Conservation (phyloP, 1,140 invertebrate genomes). For the Pectinophora gossypiella region DNA sequence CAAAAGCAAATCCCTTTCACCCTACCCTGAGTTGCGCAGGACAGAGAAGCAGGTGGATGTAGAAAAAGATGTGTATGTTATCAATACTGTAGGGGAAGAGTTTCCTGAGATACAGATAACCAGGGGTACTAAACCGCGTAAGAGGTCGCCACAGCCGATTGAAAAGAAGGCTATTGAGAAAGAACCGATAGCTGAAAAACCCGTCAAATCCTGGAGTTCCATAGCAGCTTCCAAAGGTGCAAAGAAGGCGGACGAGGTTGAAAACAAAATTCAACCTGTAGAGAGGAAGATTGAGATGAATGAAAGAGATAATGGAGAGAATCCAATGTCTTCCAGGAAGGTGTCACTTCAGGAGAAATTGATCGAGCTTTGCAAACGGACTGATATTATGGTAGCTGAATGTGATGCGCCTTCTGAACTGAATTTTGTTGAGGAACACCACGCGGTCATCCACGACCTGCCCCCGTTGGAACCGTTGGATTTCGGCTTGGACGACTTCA, state of each 20-base stretch:
- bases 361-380: conserved; percentile 61
- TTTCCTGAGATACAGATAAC: conserved; percentile 69
- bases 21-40: conserved; percentile 38
- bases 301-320: conserved; percentile 17
- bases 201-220: conserved; percentile 53
- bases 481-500: conserved; percentile 62
- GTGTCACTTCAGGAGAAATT: conserved; percentile 60
- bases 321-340: conserved; percentile 26
- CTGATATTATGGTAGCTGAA: conserved; percentile 67
- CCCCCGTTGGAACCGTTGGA: conserved; percentile 63
- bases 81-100: conserved; percentile 56
- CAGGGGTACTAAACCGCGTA: conserved; percentile 44
- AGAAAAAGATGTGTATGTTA: conserved; percentile 62
- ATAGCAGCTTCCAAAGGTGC: conserved; percentile 46
- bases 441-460: conserved; percentile 55
- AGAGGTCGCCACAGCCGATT: conserved; percentile 43
- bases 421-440: conserved; percentile 69
- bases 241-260: conserved; percentile 31
- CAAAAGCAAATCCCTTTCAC: conserved; percentile 51
- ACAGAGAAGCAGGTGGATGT: conserved; percentile 19
- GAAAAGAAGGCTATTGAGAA: conserved; percentile 31
- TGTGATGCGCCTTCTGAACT: conserved; percentile 63
- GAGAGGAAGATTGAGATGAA: background rate
- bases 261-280: conserved; percentile 11
- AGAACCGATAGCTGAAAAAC: conserved; percentile 24